A percentile compares a stretch with the other conserved stretches of the same genome.
These are phyloP conservation scores for Meteorus cinctellus DNA, from an alignment of 2,888 invertebrate genomes.

Conservation along the genomic window DNA sequence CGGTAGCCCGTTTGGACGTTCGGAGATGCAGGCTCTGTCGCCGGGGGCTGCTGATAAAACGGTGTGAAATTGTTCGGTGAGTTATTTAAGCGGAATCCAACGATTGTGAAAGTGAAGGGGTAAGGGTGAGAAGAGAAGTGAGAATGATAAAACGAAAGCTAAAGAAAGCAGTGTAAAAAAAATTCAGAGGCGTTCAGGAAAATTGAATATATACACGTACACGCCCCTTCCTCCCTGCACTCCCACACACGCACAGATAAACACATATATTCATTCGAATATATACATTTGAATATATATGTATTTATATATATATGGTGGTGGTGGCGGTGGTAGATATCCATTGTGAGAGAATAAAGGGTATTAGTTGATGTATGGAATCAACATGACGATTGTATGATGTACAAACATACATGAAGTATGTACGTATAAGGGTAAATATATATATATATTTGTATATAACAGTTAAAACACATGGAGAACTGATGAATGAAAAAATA, in stretches of 20 bases:
- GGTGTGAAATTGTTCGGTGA: slow-evolving; percentile 26
- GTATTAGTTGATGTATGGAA: no score
- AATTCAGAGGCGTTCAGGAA: neutral
- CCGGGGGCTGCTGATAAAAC: slow-evolving; percentile 25
- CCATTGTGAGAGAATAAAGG: no score
- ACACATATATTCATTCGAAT: neutral
- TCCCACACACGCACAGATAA: neutral
- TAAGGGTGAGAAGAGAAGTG: slow-evolving; percentile 4
- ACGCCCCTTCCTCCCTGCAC: no score
- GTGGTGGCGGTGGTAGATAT: no score
- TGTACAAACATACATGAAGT: neutral
- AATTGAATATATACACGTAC: neutral
- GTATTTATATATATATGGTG: no score
- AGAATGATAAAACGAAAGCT: neutral
- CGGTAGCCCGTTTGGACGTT: slow-evolving; percentile 58
- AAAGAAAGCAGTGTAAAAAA: neutral
- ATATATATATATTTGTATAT: neutral
- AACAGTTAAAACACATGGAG: neutral
- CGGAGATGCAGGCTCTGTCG: slow-evolving; percentile 44
- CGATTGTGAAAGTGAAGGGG: slow-evolving; percentile 16
- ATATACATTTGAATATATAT: neutral
- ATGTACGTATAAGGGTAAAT: neutral
- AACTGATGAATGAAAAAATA: slow-evolving; percentile 48
- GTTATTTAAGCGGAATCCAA: neutral
- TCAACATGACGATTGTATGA: neutral